Conservation (phyloP, 2,888 invertebrate species). For the Mimachlamys varia region DNA sequence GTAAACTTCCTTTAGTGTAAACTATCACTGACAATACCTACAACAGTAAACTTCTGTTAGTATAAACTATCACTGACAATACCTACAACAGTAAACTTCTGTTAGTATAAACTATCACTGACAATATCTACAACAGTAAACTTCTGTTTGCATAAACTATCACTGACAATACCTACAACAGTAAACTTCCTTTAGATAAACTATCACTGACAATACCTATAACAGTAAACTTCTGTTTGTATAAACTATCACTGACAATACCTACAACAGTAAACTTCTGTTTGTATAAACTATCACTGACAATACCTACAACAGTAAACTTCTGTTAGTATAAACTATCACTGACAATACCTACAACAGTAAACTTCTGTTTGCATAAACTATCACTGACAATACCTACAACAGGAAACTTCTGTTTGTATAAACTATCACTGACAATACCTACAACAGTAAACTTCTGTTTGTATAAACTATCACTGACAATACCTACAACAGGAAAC, state of each 20-base stretch:
- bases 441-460: conserved; percentile 84
- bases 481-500: conserved; percentile 87
- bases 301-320: conserved; percentile 87
- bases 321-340: background rate
- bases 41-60: conserved; percentile 20
- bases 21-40: conserved; percentile 88
- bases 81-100: conserved; percentile 85
- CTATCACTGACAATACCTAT: conserved; percentile 94
- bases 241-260: too few relatives aligned
- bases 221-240: conserved; percentile 36
- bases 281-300: too few relatives aligned
- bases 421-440: conserved; percentile 90
- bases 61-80: conserved; percentile 88
- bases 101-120: too few relatives aligned
- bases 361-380: background rate
- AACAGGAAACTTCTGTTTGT: conserved; percentile 32
- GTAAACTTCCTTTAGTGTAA: too few relatives aligned
- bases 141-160: too few relatives aligned
- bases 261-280: too few relatives aligned
- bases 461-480: conserved; percentile 89
- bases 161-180: conserved; percentile 87
- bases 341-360: conserved; percentile 94
- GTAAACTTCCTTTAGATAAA: background rate
- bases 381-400: conserved; percentile 95
- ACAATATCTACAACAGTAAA: too few relatives aligned